Evolutionary conservation across 1,140 invertebrate species (phyloP), one percentile per base, ranked within the genome.

Genomic region (Pogonognathellus flavescens): DNA sequence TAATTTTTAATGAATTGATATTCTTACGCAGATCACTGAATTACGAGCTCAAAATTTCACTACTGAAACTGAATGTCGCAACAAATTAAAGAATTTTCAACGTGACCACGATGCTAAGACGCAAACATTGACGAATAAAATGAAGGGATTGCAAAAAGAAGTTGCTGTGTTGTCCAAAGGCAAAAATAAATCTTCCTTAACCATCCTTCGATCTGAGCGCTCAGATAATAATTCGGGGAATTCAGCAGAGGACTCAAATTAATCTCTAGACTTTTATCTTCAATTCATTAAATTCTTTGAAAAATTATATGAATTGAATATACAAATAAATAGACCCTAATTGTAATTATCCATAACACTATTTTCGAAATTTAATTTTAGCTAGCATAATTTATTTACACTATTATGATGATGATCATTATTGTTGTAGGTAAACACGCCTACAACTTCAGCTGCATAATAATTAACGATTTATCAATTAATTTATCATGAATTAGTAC

Each of bases 11-110:
- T 11, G 9, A 6, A 7, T 62, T 3, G 25, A 31, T 25, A 11
- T 66, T 66, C 25, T 66, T 81, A 82, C 90, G 1, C 90, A 98
- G 96, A 96, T 98, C 87, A 97, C 96, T 6, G 97, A 98, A 90
- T 90, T 98, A 84, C 98, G 98, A 92, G 97, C 97, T 11, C 94
- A 95, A 90, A 95, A 97, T 89, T 97, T 96, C 90, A 96, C 96
- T 25, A 93, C 94, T 66, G 96, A 97, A 90, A 94, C 94, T 76
- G 97, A 98, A 88, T 91, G 96, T 70, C 93, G 97, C 25, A 94
- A 92, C 86, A 96, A 96, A 91, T 94, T 98, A 92, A 95, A 95
- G 89, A 94, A 92, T 16, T 93, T 94, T 52, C 94, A 96, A 88
- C 96, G 95, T 80, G 93, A 96, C 80, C 94, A 95, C 89, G 95